Evolutionary conservation across 1,140 invertebrate genomes (phyloP).

Genomic region (Trichomalopsis sarcophagae): DNA sequence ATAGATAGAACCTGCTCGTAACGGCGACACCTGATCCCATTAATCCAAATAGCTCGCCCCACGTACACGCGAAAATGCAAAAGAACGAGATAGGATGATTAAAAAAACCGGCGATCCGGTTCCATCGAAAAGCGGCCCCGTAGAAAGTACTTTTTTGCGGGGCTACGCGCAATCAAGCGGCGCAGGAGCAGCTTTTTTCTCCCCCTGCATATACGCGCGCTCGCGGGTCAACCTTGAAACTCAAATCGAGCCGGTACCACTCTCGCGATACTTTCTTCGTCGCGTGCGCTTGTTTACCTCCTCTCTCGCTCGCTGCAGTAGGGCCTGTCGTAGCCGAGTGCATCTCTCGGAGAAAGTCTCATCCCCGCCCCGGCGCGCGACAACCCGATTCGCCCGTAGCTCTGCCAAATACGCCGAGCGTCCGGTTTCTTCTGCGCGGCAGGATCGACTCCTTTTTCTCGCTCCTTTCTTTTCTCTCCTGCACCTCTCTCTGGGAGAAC

Average conservation of each 20-base stretch:
- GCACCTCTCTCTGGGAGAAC: not conserved
- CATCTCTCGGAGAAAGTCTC: constrained; percentile 59
- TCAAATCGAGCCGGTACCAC: constrained; percentile 51
- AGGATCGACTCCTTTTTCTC: constrained; percentile 19
- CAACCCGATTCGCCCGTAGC: constrained; percentile 52
- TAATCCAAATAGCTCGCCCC: constrained; percentile 40
- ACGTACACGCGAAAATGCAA: constrained; percentile 20
- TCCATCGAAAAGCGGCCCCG: constrained; percentile 3
- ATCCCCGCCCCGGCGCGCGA: constrained; percentile 41
- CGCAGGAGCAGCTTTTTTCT: not conserved
- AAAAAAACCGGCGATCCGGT: constrained; percentile 26
- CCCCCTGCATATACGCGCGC: not conserved
- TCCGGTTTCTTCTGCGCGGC: constrained; percentile 36
- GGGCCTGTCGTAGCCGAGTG: constrained; percentile 15
- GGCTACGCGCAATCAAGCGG: too few species aligned
- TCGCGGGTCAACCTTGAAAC: constrained; percentile 54
- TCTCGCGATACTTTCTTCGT: constrained; percentile 58
- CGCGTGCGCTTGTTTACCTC: constrained; percentile 37
- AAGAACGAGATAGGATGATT: not conserved
- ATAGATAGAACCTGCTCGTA: not conserved
- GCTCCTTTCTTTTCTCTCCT: constrained; percentile 26
- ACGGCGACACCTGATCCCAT: constrained; percentile 44
- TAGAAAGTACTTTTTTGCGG: constrained; percentile 33
- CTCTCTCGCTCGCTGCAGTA: not conserved
- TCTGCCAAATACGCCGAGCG: constrained; percentile 53